Percentiles rank a stretch among this genome's conserved stretches.
These are phyloP conservation scores for Dasysyrphus tricinctus DNA, from an alignment of 2,888 invertebrate genomes.

Conservation along the genomic window DNA sequence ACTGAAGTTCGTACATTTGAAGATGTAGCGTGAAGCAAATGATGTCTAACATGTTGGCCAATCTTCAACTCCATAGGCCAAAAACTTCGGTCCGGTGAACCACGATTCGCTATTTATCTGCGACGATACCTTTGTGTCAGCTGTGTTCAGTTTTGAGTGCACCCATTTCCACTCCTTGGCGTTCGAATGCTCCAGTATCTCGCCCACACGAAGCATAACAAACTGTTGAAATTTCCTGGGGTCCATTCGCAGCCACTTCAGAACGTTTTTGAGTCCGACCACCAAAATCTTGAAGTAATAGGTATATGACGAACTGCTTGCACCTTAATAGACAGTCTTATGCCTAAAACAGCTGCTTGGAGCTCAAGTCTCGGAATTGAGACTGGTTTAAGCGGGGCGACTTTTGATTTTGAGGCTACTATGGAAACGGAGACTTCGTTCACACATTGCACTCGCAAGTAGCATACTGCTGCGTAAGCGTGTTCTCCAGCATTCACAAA, in stretches of 20 bases:
- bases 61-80: neutral
- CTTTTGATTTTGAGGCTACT: conserved; percentile 52
- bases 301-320: conserved; percentile 19
- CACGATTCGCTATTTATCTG: conserved; percentile 26
- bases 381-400: conserved; percentile 61
- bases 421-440: conserved; percentile 30
- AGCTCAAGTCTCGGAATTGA: conserved; percentile 67
- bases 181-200: conserved; percentile 64
- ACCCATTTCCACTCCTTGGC: conserved; percentile 58
- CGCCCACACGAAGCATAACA: conserved; percentile 62
- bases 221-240: conserved; percentile 62
- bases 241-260: conserved; percentile 66
- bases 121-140: conserved; percentile 64
- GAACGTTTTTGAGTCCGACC: conserved; percentile 60
- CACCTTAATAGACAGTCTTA: conserved; percentile 17
- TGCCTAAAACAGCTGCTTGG: conserved; percentile 50
- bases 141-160: conserved; percentile 66
- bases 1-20: neutral
- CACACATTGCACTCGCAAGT: conserved; percentile 65
- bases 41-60: conserved; percentile 41
- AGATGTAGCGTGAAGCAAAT: neutral
- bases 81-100: conserved; percentile 55
- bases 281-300: conserved; percentile 34
- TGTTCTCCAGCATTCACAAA: conserved; percentile 77
- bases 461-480: conserved; percentile 75